Conservation (phyloP, 2,797 vertebrate species). For the Tauraco hartlaubi region DNA sequence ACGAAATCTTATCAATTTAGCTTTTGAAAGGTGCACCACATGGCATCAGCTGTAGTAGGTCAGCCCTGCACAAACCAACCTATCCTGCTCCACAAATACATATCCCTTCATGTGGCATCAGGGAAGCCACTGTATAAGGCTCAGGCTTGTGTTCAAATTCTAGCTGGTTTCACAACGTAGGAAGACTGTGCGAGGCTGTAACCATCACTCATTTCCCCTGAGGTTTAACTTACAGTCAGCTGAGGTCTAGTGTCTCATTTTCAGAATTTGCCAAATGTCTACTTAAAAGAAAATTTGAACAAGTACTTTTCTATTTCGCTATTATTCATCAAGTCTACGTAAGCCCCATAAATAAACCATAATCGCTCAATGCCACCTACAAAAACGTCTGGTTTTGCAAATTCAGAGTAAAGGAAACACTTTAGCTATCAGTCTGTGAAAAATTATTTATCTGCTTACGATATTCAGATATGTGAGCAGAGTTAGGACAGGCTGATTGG, state of each 20-base stretch:
- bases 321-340: slow-evolving; percentile 23
- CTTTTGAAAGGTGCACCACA: background rate
- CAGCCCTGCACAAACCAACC: background rate
- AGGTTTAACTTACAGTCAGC: slow-evolving; percentile 9
- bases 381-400: slow-evolving; percentile 31
- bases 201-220: slow-evolving; percentile 29
- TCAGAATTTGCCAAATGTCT: background rate
- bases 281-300: background rate
- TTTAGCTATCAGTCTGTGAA: slow-evolving; percentile 1
- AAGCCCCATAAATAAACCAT: slow-evolving; percentile 25
- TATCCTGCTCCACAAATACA: background rate
- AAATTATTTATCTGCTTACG: background rate
- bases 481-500: background rate
- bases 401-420: background rate
- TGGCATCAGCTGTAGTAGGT: background rate
- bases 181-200: background rate
- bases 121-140: background rate
- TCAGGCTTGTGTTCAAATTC: background rate
- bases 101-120: background rate
- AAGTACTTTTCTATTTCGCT: slow-evolving; percentile 37
- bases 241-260: slow-evolving; percentile 20
- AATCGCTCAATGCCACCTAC: slow-evolving; percentile 11
- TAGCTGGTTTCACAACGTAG: background rate
- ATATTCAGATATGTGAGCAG: background rate
- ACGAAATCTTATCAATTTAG: background rate